Percentiles rank a stretch among this genome's conserved stretches.
Evolutionary conservation across 2,113 vertebrate genomes (phyloP).

Genomic region (Chascanopsetta lugubris): DNA sequence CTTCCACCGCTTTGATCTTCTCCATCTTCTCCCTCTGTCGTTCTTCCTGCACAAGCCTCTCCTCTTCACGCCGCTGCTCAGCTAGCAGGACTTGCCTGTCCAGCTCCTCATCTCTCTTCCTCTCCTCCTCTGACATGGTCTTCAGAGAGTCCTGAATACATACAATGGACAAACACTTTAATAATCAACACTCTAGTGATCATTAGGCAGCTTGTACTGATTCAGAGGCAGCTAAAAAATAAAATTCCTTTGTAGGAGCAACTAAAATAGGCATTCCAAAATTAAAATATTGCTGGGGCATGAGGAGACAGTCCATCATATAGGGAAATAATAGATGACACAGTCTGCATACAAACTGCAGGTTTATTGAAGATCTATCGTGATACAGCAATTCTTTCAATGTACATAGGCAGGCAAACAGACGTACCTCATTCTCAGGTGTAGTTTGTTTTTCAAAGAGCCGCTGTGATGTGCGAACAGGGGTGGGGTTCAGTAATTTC

Average conservation of each 20-base stretch:
- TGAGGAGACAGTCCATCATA: neutral
- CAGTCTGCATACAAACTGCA: neutral
- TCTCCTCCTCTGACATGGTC: constrained; percentile 80
- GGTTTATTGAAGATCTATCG: neutral
- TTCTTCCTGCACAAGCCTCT: constrained; percentile 90
- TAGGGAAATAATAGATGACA: too few species aligned
- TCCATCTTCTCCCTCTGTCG: constrained; percentile 90
- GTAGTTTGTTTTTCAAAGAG: constrained; percentile 79
- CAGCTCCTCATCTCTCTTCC: constrained; percentile 89
- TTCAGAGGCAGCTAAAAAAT: neutral
- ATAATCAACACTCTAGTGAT: neutral
- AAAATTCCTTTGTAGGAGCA: too few species aligned
- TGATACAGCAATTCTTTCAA: neutral
- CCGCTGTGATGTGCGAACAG: constrained; percentile 82
- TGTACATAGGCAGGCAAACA: neutral
- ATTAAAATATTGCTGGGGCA: neutral
- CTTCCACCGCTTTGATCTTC: constrained; percentile 93
- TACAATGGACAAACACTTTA: constrained; percentile 14
- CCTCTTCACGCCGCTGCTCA: constrained; percentile 92
- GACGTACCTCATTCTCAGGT: constrained; percentile 82
- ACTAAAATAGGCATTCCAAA: neutral
- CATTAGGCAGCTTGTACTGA: neutral
- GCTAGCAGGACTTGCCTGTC: constrained; percentile 90
- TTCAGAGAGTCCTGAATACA: constrained; percentile 79
- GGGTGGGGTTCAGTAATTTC: constrained; percentile 83